Base-by-base conservation (phyloP, 2,888 invertebrate species). In the Boloria euphrosyne region DNA sequence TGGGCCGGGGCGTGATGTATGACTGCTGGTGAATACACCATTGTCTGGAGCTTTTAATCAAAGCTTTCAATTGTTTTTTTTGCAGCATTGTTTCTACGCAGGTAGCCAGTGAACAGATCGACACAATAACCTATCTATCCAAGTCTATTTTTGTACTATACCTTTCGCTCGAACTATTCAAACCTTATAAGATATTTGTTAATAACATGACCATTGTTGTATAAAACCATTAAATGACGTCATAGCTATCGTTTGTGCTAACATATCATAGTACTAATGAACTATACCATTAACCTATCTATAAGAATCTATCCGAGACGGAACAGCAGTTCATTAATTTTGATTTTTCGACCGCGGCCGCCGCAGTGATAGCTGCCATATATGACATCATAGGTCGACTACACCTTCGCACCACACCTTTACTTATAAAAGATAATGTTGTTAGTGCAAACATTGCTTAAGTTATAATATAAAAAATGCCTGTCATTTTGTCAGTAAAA, bases 1-100 rank as follows among this genome's bases (percentile, higher is more conserved):
- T 16, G 59, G 59, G 14, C 38, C 31, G 59, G 47, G 49, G 22
- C 57, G 31, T 59, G 38, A 49, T 59, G 13, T 49, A 59, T 31
- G 49, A 27, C n/a, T 16, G 2, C n/a, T 16, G 16, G 4, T 49
- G 49, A 13, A 59, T 49, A 59, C 31, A 31, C 59, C 57, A 49
- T 59, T 59, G 59, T 49, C 47, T 59, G n/a, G 47, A 49, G 14
- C 7, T 59, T 59, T 59, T 59, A 59, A 59, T 59, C 49, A 49
- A 38, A 17, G 38, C 47, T 49, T 59, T 58, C 57, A 58, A 46
- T 58, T 22, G n/a, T 58, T 44, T 57, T n/a, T 22, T 22, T 44
- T 55, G 14, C 4, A 16, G 17, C 47, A 31, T 49, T 59, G 7
- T 57, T 22, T 43, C 44, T 55, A n/a, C 18, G 7, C 7, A 18